phyloP scores from a whole-genome alignment of 2,113 vertebrate species.

The Zosterops lateralis region DNA sequence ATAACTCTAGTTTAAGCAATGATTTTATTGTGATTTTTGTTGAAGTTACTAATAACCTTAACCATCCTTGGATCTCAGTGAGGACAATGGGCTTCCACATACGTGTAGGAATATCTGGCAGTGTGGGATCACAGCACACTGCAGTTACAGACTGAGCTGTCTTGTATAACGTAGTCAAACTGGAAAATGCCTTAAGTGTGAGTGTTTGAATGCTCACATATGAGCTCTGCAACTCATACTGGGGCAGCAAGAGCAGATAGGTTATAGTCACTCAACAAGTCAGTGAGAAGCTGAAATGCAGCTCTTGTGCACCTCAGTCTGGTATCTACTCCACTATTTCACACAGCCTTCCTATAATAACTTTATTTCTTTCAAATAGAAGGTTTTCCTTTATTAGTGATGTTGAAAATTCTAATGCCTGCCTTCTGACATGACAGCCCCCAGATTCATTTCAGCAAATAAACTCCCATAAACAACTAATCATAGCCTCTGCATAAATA shows the following conservation, averaged over 20 bases:
- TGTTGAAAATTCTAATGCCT: background rate
- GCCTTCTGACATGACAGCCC: background rate
- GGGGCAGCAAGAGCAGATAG: background rate
- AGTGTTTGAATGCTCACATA: background rate
- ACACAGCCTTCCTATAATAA: background rate
- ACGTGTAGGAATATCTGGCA: background rate
- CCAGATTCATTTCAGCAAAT: background rate
- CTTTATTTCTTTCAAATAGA: background rate
- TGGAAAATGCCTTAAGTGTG: background rate
- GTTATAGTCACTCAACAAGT: background rate
- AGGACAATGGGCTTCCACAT: accelerated
- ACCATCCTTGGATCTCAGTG: background rate
- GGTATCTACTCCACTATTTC: background rate
- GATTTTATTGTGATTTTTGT: background rate
- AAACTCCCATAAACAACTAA: background rate
- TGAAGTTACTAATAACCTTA: background rate
- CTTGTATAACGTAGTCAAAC: background rate
- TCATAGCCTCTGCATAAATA: background rate
- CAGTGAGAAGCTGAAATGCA: background rate
- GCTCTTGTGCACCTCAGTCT: background rate
- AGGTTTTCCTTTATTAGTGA: background rate
- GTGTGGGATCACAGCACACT: background rate
- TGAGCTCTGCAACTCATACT: background rate
- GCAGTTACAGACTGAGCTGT: background rate
- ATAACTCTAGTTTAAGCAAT: background rate